Conservation (phyloP, 2,888 invertebrate genomes). For the Glyphotaelius pellucidus region DNA sequence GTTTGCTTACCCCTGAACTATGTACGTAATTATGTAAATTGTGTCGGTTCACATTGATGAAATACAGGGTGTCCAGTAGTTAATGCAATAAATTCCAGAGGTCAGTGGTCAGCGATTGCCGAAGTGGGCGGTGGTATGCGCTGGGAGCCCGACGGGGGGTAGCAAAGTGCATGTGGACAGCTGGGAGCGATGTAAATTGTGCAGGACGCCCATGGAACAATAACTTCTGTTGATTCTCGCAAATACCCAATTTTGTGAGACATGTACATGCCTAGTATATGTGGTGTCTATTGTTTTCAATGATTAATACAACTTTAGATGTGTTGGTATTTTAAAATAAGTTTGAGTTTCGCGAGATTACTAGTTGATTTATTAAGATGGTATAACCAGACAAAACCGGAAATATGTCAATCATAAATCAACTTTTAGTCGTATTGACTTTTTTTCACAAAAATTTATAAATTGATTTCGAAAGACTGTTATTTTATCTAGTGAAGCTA, state of each 20-base stretch:
- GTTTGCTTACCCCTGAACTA: not conserved
- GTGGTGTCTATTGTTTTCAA: no score
- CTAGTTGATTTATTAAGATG: no score
- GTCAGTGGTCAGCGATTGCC: not conserved
- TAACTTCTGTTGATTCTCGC: not conserved
- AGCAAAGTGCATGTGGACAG: not conserved
- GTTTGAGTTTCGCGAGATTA: no score
- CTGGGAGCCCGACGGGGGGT: not conserved
- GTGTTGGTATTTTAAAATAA: no score
- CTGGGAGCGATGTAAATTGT: not conserved
- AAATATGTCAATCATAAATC: no score
- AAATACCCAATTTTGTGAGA: not conserved
- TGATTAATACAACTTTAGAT: no score
- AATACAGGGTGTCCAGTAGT: not conserved
- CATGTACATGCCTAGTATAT: not conserved
- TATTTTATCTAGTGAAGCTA: no score
- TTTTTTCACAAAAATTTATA: no score
- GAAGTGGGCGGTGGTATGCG: not conserved
- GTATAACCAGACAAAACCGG: no score
- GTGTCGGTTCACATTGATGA: not conserved
- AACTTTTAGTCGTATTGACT: no score
- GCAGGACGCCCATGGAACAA: not conserved
- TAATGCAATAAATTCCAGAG: not conserved
- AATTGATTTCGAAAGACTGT: no score
- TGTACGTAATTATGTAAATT: not conserved